phyloP scores from a whole-genome alignment of 2,888 invertebrate species.

The Dryomyza anilis region DNA sequence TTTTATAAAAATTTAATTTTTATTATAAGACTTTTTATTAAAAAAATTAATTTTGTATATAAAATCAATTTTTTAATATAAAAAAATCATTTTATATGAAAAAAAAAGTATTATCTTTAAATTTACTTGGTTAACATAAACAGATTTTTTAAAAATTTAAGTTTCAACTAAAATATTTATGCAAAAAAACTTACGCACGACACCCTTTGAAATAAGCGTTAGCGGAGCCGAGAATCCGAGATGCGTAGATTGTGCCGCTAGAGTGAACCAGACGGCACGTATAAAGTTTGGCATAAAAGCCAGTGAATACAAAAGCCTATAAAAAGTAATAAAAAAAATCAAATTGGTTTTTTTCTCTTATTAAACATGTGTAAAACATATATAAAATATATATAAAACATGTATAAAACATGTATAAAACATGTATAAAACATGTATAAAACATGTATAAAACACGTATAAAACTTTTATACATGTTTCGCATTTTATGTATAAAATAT shows the following conservation, averaged over 20 bases:
- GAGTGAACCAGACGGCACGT: slow-evolving; percentile 73
- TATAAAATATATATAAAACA: too few species aligned
- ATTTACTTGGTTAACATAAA: neutral
- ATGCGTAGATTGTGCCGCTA: slow-evolving; percentile 58
- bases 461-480: too few species aligned
- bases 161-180: neutral
- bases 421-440: too few species aligned
- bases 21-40: neutral
- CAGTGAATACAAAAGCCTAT: slow-evolving; percentile 75
- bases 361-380: neutral
- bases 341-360: too few species aligned
- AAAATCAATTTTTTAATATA: too few species aligned
- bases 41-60: too few species aligned
- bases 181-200: slow-evolving; percentile 56
- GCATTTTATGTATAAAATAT: too few species aligned
- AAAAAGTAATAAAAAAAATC: slow-evolving; percentile 26
- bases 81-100: too few species aligned
- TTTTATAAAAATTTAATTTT: too few species aligned
- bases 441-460: too few species aligned
- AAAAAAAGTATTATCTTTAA: too few species aligned
- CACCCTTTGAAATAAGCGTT: slow-evolving; percentile 59
- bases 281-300: slow-evolving; percentile 81
- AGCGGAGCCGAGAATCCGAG: slow-evolving; percentile 60
- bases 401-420: too few species aligned
- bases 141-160: neutral